Evolutionary conservation across 2,888 invertebrate genomes (phyloP), one percentile per base, ranked within the genome.

Genomic region (Eubasilissa splendida): DNA sequence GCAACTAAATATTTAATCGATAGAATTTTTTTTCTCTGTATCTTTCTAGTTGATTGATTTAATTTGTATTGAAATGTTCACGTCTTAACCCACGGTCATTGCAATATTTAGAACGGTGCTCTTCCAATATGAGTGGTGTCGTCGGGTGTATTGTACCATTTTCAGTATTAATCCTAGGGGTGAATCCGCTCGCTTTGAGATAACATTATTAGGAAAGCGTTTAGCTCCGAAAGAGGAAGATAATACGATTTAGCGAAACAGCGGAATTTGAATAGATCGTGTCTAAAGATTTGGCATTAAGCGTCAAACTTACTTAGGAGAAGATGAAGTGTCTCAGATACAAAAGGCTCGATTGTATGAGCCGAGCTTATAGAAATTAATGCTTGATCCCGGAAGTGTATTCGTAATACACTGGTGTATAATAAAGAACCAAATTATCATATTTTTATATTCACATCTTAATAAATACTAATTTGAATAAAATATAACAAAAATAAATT

Each of bases 181-280:
- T 42, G 65, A 58, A 58, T 56, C 4, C 66, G 54, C 53, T 76
- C 42, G 76, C 76, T 68, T 68, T 68, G 14, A 54, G 66, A 33
- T 65, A 76, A 76, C 63, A 52, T 59, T 66, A 65, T 76, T 42
- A 65, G 65, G 54, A 76, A 76, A 76, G 66, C 76, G 76, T 76
- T 76, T 76, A 76, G 65, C 76, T 76, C 76, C 10, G 50, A 50
- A 65, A 68, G 68, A 77, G 59, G 70, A 58, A 58, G 59, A 68
- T 77, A 77, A 77, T 68, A 68, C 68, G 77, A 77, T 77, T 77
- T 68, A 77, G 54, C 70, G 54, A 70, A 70, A 70, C 31, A 70
- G 70, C 70, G 60, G 42, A 50, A 77, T 68, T 68, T 77, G 77
- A 68, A 77, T 77, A 77, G 66, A 77, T 77, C 70, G 77, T 77